Conservation (phyloP, 2,797 vertebrate species). For the Silurus aristotelis region DNA sequence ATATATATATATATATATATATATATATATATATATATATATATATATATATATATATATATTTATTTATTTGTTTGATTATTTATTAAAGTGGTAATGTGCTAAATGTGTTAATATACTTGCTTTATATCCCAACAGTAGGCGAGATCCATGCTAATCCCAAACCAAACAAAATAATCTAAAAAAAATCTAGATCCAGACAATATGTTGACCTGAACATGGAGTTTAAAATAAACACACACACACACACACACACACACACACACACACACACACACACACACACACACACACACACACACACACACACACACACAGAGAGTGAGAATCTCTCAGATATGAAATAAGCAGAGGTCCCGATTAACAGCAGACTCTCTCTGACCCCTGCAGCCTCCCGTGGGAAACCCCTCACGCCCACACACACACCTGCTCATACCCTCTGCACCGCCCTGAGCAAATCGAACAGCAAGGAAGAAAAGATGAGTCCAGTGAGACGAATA, state of each 20-base stretch:
- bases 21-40: too few species aligned
- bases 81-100: neutral
- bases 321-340: constrained; percentile 14
- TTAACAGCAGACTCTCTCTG: constrained; percentile 49
- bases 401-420: constrained; percentile 47
- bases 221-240: neutral
- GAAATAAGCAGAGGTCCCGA: constrained; percentile 36
- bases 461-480: neutral
- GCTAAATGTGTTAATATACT: neutral
- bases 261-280: neutral
- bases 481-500: constrained; percentile 9
- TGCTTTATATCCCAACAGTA: neutral
- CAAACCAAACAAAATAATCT: neutral
- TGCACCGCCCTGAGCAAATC: constrained; percentile 33
- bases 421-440: constrained; percentile 46
- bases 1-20: too few species aligned
- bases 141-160: neutral
- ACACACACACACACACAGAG: neutral
- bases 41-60: too few species aligned
- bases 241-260: neutral
- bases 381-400: constrained; percentile 42
- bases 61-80: neutral
- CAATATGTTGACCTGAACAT: neutral
- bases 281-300: neutral
- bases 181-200: neutral